Base-by-base conservation (phyloP, 2,888 invertebrate species). In the Drosophila kuntzei region DNA sequence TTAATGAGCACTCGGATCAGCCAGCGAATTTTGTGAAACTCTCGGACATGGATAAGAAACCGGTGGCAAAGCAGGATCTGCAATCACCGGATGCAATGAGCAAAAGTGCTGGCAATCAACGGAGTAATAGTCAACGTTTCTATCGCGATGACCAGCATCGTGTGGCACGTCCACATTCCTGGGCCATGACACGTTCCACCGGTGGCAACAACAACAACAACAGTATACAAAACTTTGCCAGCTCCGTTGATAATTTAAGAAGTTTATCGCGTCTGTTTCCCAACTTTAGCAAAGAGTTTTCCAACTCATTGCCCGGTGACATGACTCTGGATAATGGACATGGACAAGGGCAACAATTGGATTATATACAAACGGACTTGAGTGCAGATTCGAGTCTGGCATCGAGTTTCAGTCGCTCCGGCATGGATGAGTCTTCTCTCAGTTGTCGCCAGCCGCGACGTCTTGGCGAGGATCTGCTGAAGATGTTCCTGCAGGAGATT, bases 401-500 rank as follows among this genome's bases (percentile, higher is more conserved):
- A 47, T 94, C 94, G 54, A 94, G 94, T 71, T 92, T 93, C 75
- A 94, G 94, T 80, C 93, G 94, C 36, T 94, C 94, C 2, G 93
- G 93, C 49, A 92, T 94, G 76, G 94, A 94, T 61, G 93, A 93
- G 62, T 93, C 92, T 3, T 92, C 92, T 12, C 90, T 92, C 62
- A 92, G 92, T 8, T 92, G 91, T 57, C 90, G 92, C n/a, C 94
- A 90, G 90, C 92, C 93, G 92, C 94, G 94, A 9, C 94, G 96
- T 43, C 93, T 98, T 9, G 98, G 98, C 0, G 96, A 97, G 89
- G 98, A 98, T 92, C 93, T 98, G 57, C 93, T 98, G 27, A 94
- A 97, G 74, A 98, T 98, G 98, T 98, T 98, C 91, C 92, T 97
- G 69, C 97, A 97, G 89, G 97, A 97, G 93, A 96, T 97, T 59